Base-by-base conservation (phyloP, 2,888 invertebrate genomes). In the Operophtera brumata region DNA sequence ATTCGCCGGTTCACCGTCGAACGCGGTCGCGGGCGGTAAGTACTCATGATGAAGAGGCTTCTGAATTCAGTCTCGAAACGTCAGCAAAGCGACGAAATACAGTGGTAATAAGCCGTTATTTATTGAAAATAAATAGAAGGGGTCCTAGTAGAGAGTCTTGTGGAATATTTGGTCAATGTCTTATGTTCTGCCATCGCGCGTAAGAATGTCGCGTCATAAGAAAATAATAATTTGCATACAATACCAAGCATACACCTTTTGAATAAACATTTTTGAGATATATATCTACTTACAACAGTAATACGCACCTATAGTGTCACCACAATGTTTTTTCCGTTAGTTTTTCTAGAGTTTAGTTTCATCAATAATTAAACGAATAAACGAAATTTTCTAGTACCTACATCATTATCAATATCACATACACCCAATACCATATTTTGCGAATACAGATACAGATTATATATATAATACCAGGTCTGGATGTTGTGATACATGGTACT, bases 191-290 rank as follows among this genome's bases (percentile, higher is more conserved):
- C n/a, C 35, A 36, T 46, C 42, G 30, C 8, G n/a, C n/a, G n/a
- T n/a, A n/a, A 30, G 0, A 20, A 20, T 51, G 35, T 40, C 50
- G 41, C 37, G 20, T 20, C 20, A 26, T 45, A 54, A 51, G 52
- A 46, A 47, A 51, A 30, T 43, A 36, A 63, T 61, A 36, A 63
- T 61, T 63, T 59, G 54, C 63, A 63, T 61, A 63, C 63, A 63
- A 63, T 61, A 47, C 25, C 26, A 39, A 50, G 54, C 54, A 46
- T 40, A 56, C 43, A 14, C 42, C 35, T 46, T 49, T 59, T 48
- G 26, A 44, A 44, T 51, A 50, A 57, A 54, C 48, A 52, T 51
- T 47, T 53, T 47, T 25, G 32, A 26, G 13, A 43, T 37, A 7
- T n/a, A 54, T 48, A 42, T 35, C 34, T 50, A 45, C 20, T 6